These are phyloP conservation scores for Eupithecia inturbata DNA, from an alignment of 2,888 invertebrate species.

Conservation along the genomic window DNA sequence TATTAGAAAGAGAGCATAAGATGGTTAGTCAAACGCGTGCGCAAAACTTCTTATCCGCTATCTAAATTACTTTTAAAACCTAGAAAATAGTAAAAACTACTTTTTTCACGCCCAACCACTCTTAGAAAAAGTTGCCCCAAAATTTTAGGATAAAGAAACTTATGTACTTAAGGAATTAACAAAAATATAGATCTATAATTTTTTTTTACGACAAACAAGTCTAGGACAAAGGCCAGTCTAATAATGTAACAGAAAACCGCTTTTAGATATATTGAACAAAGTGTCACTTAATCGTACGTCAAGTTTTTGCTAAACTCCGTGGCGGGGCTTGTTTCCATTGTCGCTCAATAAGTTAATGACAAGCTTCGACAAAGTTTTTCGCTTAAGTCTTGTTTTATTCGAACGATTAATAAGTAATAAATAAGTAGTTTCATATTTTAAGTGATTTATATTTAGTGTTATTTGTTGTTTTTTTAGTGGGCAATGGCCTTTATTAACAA, in stretches of 20 bases:
- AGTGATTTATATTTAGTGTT: neutral
- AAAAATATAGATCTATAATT: no score
- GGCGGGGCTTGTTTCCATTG: slow-evolving; percentile 22
- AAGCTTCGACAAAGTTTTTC: neutral
- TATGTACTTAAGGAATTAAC: no score
- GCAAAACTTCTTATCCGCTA: no score
- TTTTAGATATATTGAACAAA: slow-evolving; percentile 32
- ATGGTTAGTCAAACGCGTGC: no score
- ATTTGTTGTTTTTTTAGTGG: no score
- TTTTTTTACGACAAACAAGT: no score
- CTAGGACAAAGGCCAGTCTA: neutral
- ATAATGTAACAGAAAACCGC: slow-evolving; percentile 20
- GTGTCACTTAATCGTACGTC: slow-evolving; percentile 37
- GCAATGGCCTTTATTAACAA: no score
- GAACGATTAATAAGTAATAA: no score
- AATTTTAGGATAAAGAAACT: neutral
- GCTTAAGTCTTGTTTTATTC: no score
- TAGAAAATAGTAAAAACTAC: no score
- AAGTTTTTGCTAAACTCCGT: slow-evolving; percentile 32
- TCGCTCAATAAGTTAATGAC: neutral
- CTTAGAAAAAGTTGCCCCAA: neutral
- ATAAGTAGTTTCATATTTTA: neutral
- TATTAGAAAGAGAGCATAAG: neutral
- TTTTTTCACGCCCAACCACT: no score
- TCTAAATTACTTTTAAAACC: no score